A percentile compares a stretch with the other conserved stretches of the same genome.
Conservation (phyloP, 2,797 vertebrate species). For the Etheostoma perlongum region DNA sequence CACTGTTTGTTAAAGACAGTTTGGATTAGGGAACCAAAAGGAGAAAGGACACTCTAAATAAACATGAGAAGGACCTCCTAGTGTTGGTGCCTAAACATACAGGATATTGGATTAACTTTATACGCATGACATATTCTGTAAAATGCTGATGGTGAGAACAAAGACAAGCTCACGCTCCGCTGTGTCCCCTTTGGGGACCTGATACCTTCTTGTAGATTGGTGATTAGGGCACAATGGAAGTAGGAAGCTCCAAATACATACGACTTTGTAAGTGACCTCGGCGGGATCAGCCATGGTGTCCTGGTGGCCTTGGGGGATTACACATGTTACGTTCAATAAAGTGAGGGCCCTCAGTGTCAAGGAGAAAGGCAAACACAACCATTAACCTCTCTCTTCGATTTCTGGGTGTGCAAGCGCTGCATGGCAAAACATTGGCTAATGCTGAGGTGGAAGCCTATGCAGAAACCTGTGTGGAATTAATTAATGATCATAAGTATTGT, state of each 20-base stretch:
- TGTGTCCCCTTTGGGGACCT: slow-evolving; percentile 76
- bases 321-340: slow-evolving; percentile 89
- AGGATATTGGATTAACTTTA: slow-evolving; percentile 74
- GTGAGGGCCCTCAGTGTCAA: slow-evolving; percentile 85
- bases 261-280: slow-evolving; percentile 88
- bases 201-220: slow-evolving; percentile 82
- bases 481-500: slow-evolving; percentile 45
- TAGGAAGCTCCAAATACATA: slow-evolving; percentile 86
- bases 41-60: slow-evolving; percentile 57
- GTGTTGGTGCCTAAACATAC: slow-evolving; percentile 71
- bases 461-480: slow-evolving; percentile 54
- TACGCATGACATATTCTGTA: slow-evolving; percentile 76
- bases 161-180: slow-evolving; percentile 71
- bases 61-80: slow-evolving; percentile 59
- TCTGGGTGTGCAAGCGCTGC: slow-evolving; percentile 61
- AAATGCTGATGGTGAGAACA: slow-evolving; percentile 83
- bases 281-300: slow-evolving; percentile 79
- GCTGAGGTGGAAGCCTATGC: slow-evolving; percentile 37
- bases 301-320: slow-evolving; percentile 85
- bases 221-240: slow-evolving; percentile 86
- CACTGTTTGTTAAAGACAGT: slow-evolving; percentile 55
- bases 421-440: slow-evolving; percentile 65
- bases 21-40: slow-evolving; percentile 61
- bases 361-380: slow-evolving; percentile 85
- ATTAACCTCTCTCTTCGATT: slow-evolving; percentile 84